These are phyloP conservation scores for Nicator chloris DNA, from an alignment of 2,113 vertebrate genomes.

Conservation along the genomic window DNA sequence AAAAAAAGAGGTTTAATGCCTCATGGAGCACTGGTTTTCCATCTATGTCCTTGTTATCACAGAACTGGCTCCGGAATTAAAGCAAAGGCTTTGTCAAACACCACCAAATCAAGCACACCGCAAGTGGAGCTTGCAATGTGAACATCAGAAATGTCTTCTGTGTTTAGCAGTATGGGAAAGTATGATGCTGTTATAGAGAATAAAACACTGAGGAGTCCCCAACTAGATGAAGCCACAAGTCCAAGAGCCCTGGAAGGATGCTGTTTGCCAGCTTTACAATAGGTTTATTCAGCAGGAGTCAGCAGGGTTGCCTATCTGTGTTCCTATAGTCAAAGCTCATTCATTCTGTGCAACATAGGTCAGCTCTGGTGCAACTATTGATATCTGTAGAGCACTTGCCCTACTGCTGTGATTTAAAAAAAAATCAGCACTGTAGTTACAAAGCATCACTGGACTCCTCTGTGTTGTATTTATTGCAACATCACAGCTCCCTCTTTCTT, in stretches of 20 bases:
- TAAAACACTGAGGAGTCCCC: not conserved
- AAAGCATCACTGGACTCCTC: constrained; percentile 1
- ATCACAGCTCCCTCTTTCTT: not conserved
- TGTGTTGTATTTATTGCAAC: not conserved
- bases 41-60: not conserved
- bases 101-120: not conserved
- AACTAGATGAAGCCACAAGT: constrained; percentile 14
- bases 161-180: not conserved
- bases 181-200: not conserved
- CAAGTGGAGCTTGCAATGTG: not conserved
- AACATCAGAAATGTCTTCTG: not conserved
- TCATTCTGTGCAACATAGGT: constrained; percentile 48
- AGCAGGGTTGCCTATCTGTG: constrained; percentile 42
- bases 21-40: not conserved
- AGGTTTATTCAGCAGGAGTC: constrained; percentile 49
- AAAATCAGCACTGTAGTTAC: not conserved
- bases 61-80: not conserved
- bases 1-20: not conserved
- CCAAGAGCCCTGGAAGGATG: constrained; percentile 37
- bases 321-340: constrained; percentile 50
- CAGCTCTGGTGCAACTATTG: constrained; percentile 47
- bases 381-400: constrained; percentile 35
- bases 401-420: constrained; percentile 41
- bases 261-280: constrained; percentile 48
- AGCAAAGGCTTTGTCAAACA: not conserved